phyloP scores from a whole-genome alignment of 2,797 vertebrate species.

The Notamacropus eugenii region DNA sequence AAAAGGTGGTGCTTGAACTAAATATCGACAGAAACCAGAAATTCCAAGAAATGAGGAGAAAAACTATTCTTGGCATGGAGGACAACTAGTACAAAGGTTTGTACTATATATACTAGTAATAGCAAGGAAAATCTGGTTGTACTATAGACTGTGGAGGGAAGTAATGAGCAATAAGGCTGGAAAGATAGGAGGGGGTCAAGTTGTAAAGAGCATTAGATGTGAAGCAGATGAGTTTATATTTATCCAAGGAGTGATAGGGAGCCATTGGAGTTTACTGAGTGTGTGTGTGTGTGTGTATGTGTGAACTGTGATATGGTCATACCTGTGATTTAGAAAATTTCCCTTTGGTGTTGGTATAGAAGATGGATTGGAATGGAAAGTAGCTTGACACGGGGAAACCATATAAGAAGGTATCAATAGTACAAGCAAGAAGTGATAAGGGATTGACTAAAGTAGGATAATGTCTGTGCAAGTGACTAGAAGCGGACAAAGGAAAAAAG shows the following conservation, averaged over 20 bases:
- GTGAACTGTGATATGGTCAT: neutral
- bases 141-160: neutral
- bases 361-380: neutral
- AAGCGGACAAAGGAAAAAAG: neutral
- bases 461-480: neutral
- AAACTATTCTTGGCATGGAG: neutral
- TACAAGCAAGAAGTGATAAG: neutral
- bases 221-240: neutral
- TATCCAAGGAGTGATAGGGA: neutral
- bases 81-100: neutral
- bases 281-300: too few species aligned
- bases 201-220: neutral
- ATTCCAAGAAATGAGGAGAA: neutral
- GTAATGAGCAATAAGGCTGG: neutral
- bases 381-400: neutral
- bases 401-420: neutral
- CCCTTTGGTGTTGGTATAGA: neutral
- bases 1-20: neutral
- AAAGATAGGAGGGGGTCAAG: neutral
- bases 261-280: neutral
- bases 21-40: neutral
- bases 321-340: neutral
- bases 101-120: neutral
- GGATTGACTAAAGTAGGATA: neutral
- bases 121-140: neutral